Evolutionary conservation across 2,888 invertebrate species (phyloP), one percentile per base, ranked within the genome.

Genomic region (Polymixis flavicincta): DNA sequence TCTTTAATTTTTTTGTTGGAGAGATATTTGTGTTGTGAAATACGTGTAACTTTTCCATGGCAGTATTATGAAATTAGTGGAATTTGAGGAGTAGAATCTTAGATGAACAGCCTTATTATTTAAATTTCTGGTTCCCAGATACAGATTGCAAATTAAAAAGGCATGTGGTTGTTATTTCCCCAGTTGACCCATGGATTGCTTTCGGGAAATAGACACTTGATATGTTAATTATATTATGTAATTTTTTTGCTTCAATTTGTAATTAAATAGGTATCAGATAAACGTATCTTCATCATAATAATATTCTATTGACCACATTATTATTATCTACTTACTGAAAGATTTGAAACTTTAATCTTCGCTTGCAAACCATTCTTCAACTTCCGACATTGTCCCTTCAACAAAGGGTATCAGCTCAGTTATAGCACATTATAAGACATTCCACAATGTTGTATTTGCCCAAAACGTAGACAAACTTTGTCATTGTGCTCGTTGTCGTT

Each of bases 381-480:
- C 37, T 71, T 73, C 19, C 59, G 42, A 73, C 67, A 81, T 65
- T 61, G 55, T 73, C 50, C 67, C 54, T 52, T 55, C 13, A 60
- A 69, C 67, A 80, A 66, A 55, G 69, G 61, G 71, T 68, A 61
- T 67, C 81, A 73, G 72, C 76, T 71, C 80, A 63, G 80, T 63
- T 37, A 76, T 69, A 32, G 70, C 65, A 73, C 67, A 60, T 70
- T 74, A 75, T 54, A 17, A 71, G 55, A 42, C 50, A 60, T 73
- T 61, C 42, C 42, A 74, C 63, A 81, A 52, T 61, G 75, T 71
- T 84, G 75, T 84, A 60, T 55, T 52, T 61, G 59, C 66, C 69
- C 32, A 48, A 79, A 83, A 70, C 25, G 54, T 59, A 60, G 68
- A 28, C 60, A 78, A 83, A 84, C 69, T 81, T 81, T 61, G 54